phyloP scores from a whole-genome alignment of 2,888 invertebrate species.

The Oscheius sp. region DNA sequence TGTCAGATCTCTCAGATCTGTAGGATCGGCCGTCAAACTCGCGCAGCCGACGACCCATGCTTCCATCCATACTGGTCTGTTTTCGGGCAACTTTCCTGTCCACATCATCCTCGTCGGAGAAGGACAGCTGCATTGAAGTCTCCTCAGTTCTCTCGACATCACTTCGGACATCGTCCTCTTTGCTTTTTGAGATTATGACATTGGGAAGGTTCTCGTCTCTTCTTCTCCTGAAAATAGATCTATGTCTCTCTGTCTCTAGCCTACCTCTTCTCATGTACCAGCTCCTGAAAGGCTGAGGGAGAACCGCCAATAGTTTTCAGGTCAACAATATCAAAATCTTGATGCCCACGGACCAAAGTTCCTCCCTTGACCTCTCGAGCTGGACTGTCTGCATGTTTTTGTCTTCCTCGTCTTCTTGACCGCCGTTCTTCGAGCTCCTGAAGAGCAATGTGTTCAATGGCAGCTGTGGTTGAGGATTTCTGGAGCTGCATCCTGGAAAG shows the following conservation, averaged over 20 bases:
- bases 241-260: neutral
- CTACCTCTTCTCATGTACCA: slow-evolving; percentile 38
- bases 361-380: slow-evolving; percentile 63
- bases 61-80: slow-evolving; percentile 62
- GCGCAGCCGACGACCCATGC: slow-evolving; percentile 40
- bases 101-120: slow-evolving; percentile 64
- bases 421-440: slow-evolving; percentile 49
- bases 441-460: slow-evolving; percentile 56
- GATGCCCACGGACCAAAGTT: slow-evolving; percentile 61
- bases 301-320: slow-evolving; percentile 54
- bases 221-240: slow-evolving; percentile 1
- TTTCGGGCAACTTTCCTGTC: slow-evolving; percentile 46
- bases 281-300: slow-evolving; percentile 52
- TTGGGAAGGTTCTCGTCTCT: slow-evolving; percentile 50
- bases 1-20: slow-evolving; percentile 64
- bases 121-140: slow-evolving; percentile 63
- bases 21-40: slow-evolving; percentile 67
- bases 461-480: slow-evolving; percentile 60
- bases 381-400: slow-evolving; percentile 58
- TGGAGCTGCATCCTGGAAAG: slow-evolving; percentile 50
- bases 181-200: slow-evolving; percentile 59
- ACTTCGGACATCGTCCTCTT: slow-evolving; percentile 55
- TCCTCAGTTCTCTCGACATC: slow-evolving; percentile 68
- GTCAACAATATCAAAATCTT: slow-evolving; percentile 55
- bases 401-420: slow-evolving; percentile 47